These are phyloP conservation scores for Eunapius fragilis DNA, from an alignment of 37 sponge, comb jelly and placozoan genomes.

Conservation along the genomic window DNA sequence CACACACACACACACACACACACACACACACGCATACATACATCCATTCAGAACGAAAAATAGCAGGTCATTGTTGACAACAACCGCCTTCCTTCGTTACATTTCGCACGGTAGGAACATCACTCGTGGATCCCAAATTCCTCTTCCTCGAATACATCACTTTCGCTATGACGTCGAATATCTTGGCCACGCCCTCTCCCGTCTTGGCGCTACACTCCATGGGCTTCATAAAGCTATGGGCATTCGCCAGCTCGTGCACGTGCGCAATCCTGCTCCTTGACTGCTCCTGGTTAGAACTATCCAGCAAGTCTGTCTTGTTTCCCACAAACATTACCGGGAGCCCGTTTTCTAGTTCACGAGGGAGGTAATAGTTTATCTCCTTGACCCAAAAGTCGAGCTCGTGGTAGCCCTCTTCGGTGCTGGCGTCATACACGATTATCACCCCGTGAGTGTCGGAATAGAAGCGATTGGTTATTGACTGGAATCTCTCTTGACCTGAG, in stretches of 20 bases:
- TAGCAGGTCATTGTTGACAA: background rate
- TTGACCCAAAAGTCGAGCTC: constrained; percentile 55
- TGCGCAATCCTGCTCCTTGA: background rate
- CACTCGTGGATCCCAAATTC: background rate
- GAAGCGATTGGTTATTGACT: constrained; percentile 53
- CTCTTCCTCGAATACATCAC: constrained; percentile 4
- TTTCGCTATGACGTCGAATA: constrained; percentile 23
- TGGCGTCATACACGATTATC: constrained; percentile 52
- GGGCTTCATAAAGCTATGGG: constrained; percentile 28
- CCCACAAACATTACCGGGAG: constrained; percentile 58
- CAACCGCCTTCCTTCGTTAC: background rate
- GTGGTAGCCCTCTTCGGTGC: constrained; percentile 7
- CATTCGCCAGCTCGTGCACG: constrained; percentile 27
- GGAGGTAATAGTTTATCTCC: constrained; percentile 48
- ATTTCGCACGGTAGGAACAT: background rate
- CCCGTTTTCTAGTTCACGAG: constrained; percentile 31
- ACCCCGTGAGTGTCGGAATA: constrained; percentile 53
- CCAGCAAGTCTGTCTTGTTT: constrained; percentile 54
- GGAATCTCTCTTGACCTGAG: constrained; percentile 66
- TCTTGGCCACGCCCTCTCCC: constrained; percentile 41
- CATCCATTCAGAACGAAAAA: too few species aligned
- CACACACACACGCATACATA: too few species aligned
- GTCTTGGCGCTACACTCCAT: constrained; percentile 68
- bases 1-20: too few species aligned
- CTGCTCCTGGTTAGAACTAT: background rate